These are phyloP conservation scores for Coendou prehensilis DNA, from an alignment of 2,797 vertebrate species.

Conservation along the genomic window DNA sequence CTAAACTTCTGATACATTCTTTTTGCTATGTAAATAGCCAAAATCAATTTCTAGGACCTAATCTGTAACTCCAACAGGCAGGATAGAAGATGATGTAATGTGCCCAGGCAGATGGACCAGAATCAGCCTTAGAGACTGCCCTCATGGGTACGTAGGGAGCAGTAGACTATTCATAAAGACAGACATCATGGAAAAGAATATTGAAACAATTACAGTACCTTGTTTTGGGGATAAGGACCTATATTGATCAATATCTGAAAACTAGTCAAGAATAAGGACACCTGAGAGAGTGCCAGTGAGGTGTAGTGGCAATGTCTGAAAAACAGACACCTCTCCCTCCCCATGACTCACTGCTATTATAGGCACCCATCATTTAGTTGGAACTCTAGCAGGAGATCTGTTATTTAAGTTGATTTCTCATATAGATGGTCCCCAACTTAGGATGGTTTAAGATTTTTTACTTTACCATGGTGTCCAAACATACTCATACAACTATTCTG, in stretches of 20 bases:
- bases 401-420: neutral
- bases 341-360: neutral
- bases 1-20: neutral
- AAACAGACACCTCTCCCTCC: neutral
- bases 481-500: too few relatives aligned
- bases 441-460: neutral
- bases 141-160: rapidly evolving
- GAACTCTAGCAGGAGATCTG: neutral
- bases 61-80: neutral
- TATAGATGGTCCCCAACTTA: neutral
- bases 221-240: neutral
- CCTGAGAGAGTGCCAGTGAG: neutral
- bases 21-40: neutral
- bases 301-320: neutral
- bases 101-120: neutral
- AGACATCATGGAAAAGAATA: neutral
- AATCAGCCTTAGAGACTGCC: neutral
- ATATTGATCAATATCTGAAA: neutral
- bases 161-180: neutral
- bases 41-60: neutral
- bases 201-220: neutral
- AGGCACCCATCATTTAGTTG: neutral
- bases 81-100: neutral
- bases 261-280: neutral
- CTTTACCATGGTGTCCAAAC: neutral